Percentiles rank a stretch among this genome's conserved stretches.
These are phyloP conservation scores for Bombus superbus DNA, from an alignment of 1,140 invertebrate genomes.

Conservation along the genomic window DNA sequence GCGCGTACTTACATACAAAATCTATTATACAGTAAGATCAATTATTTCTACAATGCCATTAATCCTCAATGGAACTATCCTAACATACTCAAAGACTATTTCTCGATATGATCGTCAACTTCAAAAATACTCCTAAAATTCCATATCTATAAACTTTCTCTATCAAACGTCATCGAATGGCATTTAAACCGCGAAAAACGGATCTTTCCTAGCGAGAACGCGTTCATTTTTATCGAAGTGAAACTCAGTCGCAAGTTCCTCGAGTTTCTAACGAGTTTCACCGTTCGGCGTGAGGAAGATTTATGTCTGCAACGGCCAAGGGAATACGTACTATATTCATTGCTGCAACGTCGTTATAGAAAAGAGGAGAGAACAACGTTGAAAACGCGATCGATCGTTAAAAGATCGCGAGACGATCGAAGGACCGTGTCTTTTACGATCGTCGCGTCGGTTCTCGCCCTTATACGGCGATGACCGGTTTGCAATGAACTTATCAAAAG, in stretches of 20 bases:
- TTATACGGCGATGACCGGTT: conserved; percentile 26
- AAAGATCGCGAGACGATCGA: conserved; percentile 39
- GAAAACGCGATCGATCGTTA: conserved; percentile 38
- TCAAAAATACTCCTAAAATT: background rate
- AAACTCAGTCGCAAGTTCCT: conserved; percentile 20
- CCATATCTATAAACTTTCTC: background rate
- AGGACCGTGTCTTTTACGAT: background rate
- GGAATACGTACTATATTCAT: conserved; percentile 20
- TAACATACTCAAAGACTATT: no score
- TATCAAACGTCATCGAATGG: background rate
- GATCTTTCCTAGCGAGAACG: background rate
- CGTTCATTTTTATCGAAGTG: conserved; percentile 11
- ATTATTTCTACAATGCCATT: no score
- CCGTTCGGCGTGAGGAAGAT: conserved; percentile 54
- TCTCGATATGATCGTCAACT: no score
- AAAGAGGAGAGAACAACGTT: background rate
- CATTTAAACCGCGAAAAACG: background rate
- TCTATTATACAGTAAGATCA: no score
- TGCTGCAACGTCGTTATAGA: background rate
- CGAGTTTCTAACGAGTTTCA: conserved; percentile 59
- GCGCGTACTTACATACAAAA: no score
- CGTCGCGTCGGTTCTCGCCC: background rate
- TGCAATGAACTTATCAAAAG: conserved; percentile 71
- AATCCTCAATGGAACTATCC: no score
- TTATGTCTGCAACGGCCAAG: conserved; percentile 26